Percentiles rank a stretch among this genome's conserved stretches.
Conservation (phyloP, 2,113 vertebrate species). For the Cryptotis parvus region DNA sequence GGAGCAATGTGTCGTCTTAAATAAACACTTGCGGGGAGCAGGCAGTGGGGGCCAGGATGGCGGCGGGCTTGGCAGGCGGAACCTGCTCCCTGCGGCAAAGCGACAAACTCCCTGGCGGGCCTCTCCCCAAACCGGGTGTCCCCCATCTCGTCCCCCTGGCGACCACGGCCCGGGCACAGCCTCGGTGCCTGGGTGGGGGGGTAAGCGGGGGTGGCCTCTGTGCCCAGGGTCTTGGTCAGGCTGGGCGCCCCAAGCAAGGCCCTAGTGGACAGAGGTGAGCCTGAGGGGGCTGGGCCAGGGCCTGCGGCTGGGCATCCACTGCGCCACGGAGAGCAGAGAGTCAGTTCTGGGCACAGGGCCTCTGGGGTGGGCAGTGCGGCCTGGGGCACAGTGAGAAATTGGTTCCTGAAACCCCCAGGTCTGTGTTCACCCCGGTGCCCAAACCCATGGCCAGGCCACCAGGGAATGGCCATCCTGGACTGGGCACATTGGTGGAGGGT, state of each 20-base stretch:
- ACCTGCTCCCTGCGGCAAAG: slow-evolving; percentile 70
- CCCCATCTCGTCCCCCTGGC: neutral
- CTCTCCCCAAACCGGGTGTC: no score
- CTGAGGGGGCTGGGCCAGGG: accelerated
- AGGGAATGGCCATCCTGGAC: accelerated
- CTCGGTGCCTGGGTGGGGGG: accelerated
- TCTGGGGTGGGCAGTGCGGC: no score
- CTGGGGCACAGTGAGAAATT: no score
- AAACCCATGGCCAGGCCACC: accelerated
- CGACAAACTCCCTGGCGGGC: no score
- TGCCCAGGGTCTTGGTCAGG: accelerated
- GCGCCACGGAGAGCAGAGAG: neutral
- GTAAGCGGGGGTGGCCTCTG: neutral
- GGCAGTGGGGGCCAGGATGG: slow-evolving; percentile 67
- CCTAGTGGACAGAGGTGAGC: accelerated
- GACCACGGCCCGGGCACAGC: neutral
- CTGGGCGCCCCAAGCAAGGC: accelerated
- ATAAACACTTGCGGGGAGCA: slow-evolving; percentile 86
- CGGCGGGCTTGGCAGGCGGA: slow-evolving; percentile 81
- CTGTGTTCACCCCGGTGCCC: accelerated
- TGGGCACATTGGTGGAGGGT: neutral
- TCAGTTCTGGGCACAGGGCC: no score
- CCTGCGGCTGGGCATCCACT: no score
- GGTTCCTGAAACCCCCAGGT: no score
- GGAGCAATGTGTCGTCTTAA: slow-evolving; percentile 90